Evolutionary conservation across 2,113 vertebrate species (phyloP), one percentile per base, ranked within the genome.

Genomic region (Cebus imitator): DNA sequence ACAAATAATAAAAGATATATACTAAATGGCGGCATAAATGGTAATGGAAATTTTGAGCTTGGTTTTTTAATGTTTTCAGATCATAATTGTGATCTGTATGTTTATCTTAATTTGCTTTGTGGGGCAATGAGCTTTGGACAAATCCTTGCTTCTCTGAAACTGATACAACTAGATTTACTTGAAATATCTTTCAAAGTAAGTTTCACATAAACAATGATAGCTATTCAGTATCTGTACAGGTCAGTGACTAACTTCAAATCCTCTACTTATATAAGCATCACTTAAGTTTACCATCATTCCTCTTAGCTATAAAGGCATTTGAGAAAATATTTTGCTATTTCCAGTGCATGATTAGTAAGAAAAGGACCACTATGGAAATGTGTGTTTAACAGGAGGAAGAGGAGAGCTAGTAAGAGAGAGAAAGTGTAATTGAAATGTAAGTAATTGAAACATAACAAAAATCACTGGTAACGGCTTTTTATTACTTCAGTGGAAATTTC

Each of bases 401-500:
- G 17, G 5, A 43, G 13, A 50, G 79, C 14, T 68, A 55, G 20
- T 58, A 72, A 45, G 73, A 94, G 43, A 93, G 90, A 95, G 83
- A 58, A 89, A 95, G 81, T 11, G 18, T 94, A 92, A 95, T 64
- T 97, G 94, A 96, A 97, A 96, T 14, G 10, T 88, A 58, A 79
- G 93, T 79, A 96, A 95, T 6, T 61, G 89, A 96, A 96, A 79
- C 73, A 95, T 92, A 95, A 87, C 61, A 87, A 96, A 97, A 94
- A 66, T 82, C 43, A 68, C 75, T 45, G 84, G 75, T 37, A 90
- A 96, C 93, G n/a, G 11, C n/a, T 86, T 91, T 61, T 93, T 96
- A 96, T 92, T 61, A 87, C 75, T 95, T 81, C 76, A 95, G 27
- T 81, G 86, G 85, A 90, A 94, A 81, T 45, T 57, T 96, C 32